Evolutionary conservation across 1,140 invertebrate species (phyloP), one percentile per base, ranked within the genome.

Genomic region (Halictus rubicundus): DNA sequence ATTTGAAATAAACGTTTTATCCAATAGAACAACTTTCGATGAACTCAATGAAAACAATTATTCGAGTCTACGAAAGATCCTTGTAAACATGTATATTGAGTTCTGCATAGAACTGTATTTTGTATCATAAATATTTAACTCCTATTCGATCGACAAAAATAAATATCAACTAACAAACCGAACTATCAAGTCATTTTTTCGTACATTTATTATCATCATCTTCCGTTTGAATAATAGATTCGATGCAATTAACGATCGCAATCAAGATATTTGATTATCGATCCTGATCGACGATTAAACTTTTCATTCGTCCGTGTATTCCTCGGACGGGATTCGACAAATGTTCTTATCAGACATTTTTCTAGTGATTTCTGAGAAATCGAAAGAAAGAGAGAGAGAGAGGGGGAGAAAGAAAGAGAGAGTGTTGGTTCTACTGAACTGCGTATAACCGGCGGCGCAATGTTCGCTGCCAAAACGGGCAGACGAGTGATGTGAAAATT

Each of bases 401-500:
- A 71, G 27, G 2, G 32, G 5, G 32, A 32, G 32, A 32, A 3
- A 3, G 32, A 27, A 39, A 46, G 21, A 27, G 59, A 46, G 52
- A 78, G 27, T 57, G 68, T 54, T 82, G 75, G 75, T 66, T 61
- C 37, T 37, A 72, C 76, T 78, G 80, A 64, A 78, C 64, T 82
- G 69, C 80, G 80, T 82, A 78, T 7, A 69, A 83, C 81, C 81
- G 83, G 81, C 83, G 87, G 79, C 83, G 80, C 77, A 83, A 80
- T 80, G 78, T 76, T 85, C 82, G 88, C 89, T 91, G 90, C 90
- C 90, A 91, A 91, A 90, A 88, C 88, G 88, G 87, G 88, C 85
- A 88, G 89, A 84, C 81, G 80, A 89, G 90, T 90, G 84, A 90
- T 91, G 90, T 88, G 88, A 90, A 90, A 87, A 89, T 90, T 87